Conservation (phyloP, 2,888 invertebrate species). For the Didymodactylos carnosus region DNA sequence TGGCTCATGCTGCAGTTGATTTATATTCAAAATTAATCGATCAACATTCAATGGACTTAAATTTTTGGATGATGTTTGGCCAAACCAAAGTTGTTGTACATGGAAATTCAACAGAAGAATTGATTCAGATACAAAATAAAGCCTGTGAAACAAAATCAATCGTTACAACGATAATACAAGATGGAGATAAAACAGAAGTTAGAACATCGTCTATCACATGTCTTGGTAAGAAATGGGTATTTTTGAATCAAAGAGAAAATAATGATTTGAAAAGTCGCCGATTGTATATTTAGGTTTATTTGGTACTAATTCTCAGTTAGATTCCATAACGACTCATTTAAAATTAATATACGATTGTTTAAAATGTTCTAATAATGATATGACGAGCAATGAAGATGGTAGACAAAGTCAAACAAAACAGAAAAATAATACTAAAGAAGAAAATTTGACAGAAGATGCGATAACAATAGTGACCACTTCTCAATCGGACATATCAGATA, state of each 20-base stretch:
- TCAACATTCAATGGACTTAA: background rate
- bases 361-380: too few relatives aligned
- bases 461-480: too few relatives aligned
- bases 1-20: conserved; percentile 4
- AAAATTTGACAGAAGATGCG: too few relatives aligned
- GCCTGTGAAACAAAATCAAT: conserved; percentile 50
- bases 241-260: too few relatives aligned
- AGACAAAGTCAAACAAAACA: too few relatives aligned
- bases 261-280: too few relatives aligned
- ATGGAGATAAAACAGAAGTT: conserved; percentile 82
- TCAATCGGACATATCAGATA: too few relatives aligned
- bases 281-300: too few relatives aligned
- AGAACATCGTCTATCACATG: conserved; percentile 69
- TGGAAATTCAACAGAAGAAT: conserved; percentile 51
- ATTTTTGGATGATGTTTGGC: conserved; percentile 49
- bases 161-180: conserved; percentile 51
- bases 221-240: too few relatives aligned
- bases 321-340: background rate
- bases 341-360: background rate
- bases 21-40: background rate
- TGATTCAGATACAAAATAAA: conserved; percentile 47
- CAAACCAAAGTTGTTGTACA: conserved; percentile 71
- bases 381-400: too few relatives aligned
- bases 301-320: background rate
- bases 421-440: too few relatives aligned